Conservation (phyloP, 2,113 vertebrate genomes). For the Lipotes vexillifer region DNA sequence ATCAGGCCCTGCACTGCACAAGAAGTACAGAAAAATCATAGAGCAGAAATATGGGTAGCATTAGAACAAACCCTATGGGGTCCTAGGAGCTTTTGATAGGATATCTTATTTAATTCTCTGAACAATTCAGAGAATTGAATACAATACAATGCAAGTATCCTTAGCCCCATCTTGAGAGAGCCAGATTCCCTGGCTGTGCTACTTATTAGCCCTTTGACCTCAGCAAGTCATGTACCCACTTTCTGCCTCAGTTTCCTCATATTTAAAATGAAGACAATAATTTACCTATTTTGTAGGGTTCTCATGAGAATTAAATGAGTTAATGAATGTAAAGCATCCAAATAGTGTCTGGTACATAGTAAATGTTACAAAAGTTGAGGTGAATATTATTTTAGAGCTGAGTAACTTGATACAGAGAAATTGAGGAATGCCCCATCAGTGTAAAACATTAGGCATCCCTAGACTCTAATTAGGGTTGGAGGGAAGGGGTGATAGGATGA, state of each 20-base stretch:
- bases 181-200: background rate
- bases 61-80: background rate
- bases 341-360: background rate
- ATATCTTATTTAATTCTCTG: background rate
- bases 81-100: background rate
- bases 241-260: background rate
- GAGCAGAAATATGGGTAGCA: background rate
- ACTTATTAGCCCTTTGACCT: background rate
- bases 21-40: background rate
- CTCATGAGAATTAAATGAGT: background rate
- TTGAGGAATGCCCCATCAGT: background rate
- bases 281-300: background rate
- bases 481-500: background rate
- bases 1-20: background rate
- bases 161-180: background rate
- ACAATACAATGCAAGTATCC: background rate
- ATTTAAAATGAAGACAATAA: background rate
- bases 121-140: background rate
- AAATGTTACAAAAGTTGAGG: background rate
- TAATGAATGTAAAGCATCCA: background rate
- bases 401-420: background rate
- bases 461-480: background rate
- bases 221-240: background rate
- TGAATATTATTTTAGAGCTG: background rate
- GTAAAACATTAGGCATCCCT: background rate